Evolutionary conservation across 1,140 invertebrate species (phyloP), one percentile per base, ranked within the genome.

Genomic region (Trichonephila clavata): DNA sequence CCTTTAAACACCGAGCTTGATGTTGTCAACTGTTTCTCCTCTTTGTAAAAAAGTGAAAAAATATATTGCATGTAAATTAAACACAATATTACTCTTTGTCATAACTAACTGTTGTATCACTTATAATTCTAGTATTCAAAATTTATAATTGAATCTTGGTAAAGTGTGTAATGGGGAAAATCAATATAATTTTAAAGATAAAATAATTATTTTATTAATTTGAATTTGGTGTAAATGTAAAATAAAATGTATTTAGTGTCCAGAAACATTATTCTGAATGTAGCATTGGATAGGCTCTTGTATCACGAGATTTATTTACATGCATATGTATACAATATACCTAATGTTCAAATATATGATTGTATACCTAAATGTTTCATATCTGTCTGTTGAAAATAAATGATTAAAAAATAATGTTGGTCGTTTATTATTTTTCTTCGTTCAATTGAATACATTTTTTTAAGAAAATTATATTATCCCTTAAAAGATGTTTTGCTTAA

Each of bases 351-450:
- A 63, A 87, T 87, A 60, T 87, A 63, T 63, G 14, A 32, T 21
- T 87, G 86, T 87, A 87, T 21, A 87, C 65, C 63, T 87, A 21
- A 87, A 63, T 63, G 86, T 87, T 87, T 63, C 18, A 65, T 87
- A 60, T 63, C 18, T 77, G n/a, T 87, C 7, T 87, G 63, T 87
- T 60, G 63, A 20, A 32, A 87, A 87, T 87, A 87, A 87, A 87
- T 60, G 32, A 39, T 39, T 21, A 50, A 57, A 14, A 83, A 57
- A 57, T 59, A 57, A 57, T 57, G 81, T 57, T 59, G 27, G 32
- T 20, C 2, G 39, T 50, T 50, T 50, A 10, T 32, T 32, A 13
- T 50, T 50, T 8, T 0, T 50, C 50, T 50, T 50, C 50, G 0
- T 50, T 50, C 10, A 50, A 50, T 50, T 50, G 0, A 50, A 50